These are phyloP conservation scores for Oligia strigilis DNA, from an alignment of 2,888 invertebrate species.

Conservation along the genomic window DNA sequence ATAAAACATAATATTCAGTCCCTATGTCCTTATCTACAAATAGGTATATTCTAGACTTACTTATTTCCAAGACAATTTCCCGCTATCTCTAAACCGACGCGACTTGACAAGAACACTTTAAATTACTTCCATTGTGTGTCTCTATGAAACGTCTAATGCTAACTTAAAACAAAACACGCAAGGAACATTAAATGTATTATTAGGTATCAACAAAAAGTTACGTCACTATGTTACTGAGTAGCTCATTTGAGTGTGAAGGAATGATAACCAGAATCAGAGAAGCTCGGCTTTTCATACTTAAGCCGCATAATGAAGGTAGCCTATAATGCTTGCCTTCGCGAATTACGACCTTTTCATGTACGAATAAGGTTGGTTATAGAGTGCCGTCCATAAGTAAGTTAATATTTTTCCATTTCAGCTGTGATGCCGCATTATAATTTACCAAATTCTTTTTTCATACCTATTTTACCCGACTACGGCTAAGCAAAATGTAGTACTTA, in stretches of 20 bases:
- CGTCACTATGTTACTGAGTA: slow-evolving; percentile 1
- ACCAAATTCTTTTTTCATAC: background rate
- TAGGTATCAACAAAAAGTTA: slow-evolving; percentile 12
- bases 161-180: slow-evolving; percentile 10
- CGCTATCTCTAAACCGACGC: background rate
- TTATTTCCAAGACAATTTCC: background rate
- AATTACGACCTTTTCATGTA: background rate
- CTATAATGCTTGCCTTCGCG: background rate
- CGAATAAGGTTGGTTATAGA: background rate
- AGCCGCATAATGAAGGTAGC: background rate
- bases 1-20: background rate
- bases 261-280: slow-evolving; percentile 24
- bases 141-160: background rate
- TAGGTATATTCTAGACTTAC: background rate
- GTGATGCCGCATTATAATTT: background rate
- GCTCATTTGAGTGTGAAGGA: slow-evolving; percentile 19
- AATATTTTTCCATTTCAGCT: background rate
- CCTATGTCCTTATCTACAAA: no score
- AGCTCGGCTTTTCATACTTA: slow-evolving; percentile 3
- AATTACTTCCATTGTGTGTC: slow-evolving; percentile 25
- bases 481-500: no score
- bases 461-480: no score
- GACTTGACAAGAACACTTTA: background rate
- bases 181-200: slow-evolving; percentile 3
- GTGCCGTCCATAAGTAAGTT: background rate